Conservation (phyloP, 2,888 invertebrate genomes). For the Arrhopalites spinosus region DNA sequence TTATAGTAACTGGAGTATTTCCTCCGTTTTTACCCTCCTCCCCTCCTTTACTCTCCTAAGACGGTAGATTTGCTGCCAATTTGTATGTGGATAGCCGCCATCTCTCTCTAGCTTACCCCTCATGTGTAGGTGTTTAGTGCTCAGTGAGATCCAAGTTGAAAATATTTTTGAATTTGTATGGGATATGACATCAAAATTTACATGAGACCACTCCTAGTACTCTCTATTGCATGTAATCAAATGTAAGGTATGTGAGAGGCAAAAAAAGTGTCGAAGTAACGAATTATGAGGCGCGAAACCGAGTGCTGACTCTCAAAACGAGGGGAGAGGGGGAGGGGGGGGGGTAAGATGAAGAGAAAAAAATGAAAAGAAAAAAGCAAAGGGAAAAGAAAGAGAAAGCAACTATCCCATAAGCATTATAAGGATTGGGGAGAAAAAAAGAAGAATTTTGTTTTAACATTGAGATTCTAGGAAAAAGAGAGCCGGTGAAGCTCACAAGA, state of each 20-base stretch:
- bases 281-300: constrained; percentile 32
- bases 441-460: background rate
- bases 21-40: too few species aligned
- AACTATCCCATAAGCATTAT: background rate
- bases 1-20: background rate
- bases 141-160: background rate
- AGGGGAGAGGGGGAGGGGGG: background rate
- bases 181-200: background rate
- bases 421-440: background rate
- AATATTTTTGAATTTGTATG: background rate
- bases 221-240: background rate
- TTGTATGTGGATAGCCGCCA: background rate
- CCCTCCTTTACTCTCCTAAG: background rate
- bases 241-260: background rate
- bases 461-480: background rate
- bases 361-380: constrained; percentile 3
- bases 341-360: background rate
- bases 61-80: background rate
- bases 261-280: constrained; percentile 23
- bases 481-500: constrained; percentile 44
- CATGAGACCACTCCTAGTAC: background rate
- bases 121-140: background rate
- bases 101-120: background rate
- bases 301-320: constrained; percentile 21
- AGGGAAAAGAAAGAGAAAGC: background rate